Evolutionary conservation across 2,113 vertebrate genomes (phyloP), one percentile per base, ranked within the genome.

Genomic region (Planiliza haematocheilus): DNA sequence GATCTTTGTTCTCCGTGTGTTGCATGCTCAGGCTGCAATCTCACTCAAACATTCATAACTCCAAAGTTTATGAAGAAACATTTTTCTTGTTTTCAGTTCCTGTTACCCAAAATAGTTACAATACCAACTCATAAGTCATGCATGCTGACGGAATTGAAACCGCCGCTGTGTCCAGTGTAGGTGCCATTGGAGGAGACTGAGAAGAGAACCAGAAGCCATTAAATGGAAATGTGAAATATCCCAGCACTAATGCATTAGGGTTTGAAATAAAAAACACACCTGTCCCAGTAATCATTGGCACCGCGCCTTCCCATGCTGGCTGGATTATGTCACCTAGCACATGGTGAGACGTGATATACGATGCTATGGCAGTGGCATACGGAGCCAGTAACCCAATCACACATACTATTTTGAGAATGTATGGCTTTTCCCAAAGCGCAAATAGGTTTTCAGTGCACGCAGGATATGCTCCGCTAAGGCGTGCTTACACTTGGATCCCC

Each of bases 361-460:
- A 86, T 66, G 56, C 70, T 50, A 49, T 83, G 82, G 74, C 66
- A 68, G 65, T 82, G 86, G 76, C 88, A 83, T 69, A 85, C 62
- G 57, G 57, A 86, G 82, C 64, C 64, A 36, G 93, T 92, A 93
- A 94, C 91, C 89, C 85, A 91, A 94, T 93, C 89, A 86, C 67
- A 74, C 71, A 42, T 48, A 82, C 91, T 92, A 91, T 91, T 91
- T 88, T 84, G 80, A 93, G 92, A 93, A 93, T 91, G 90, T 84
- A 76, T 83, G 88, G 86, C 92, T 90, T 89, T 88, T 86, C 87
- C 90, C 80, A 57, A 77, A 79, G 78, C 88, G 79, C 87, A 91
- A 90, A 91, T 90, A 86, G 89, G 87, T 82, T 89, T 90, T 89
- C 45, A 14, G 81, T 43, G 70, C 76, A 77, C 72, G 74, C 70